Percentiles rank a stretch among this genome's conserved stretches.
These are phyloP conservation scores for Phenacoccus solenopsis DNA, from an alignment of 1,140 invertebrate species.

Conservation along the genomic window DNA sequence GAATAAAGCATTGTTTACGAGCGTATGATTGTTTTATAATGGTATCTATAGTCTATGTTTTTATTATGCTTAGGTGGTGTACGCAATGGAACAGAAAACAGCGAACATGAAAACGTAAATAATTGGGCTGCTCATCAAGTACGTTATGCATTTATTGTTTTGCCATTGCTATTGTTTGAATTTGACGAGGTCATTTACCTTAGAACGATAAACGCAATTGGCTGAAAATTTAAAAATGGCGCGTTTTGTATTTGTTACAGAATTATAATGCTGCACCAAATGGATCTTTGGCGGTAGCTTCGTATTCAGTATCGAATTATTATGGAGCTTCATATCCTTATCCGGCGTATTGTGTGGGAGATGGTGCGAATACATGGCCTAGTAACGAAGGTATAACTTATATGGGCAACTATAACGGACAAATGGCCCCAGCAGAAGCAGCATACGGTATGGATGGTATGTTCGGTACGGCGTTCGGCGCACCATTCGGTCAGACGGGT, in stretches of 20 bases:
- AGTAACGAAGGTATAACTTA: neutral
- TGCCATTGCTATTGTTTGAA: neutral
- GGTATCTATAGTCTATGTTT: too few relatives aligned
- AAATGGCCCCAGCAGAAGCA: neutral
- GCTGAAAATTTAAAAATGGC: neutral
- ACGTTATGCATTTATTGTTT: neutral
- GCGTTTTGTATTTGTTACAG: neutral
- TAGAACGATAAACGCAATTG: neutral
- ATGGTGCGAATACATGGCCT: neutral
- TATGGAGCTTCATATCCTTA: conserved; percentile 51
- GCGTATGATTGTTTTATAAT: too few relatives aligned
- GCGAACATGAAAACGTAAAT: conserved; percentile 13
- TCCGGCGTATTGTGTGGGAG: conserved; percentile 42
- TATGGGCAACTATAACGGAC: neutral
- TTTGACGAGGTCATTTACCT: neutral
- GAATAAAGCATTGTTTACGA: too few relatives aligned
- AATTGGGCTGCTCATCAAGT: conserved; percentile 9
- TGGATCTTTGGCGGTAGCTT: neutral
- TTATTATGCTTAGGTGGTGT: conserved; percentile 28
- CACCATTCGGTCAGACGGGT: neutral
- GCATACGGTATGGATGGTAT: conserved; percentile 24
- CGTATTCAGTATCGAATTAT: neutral
- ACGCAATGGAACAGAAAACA: conserved; percentile 23
- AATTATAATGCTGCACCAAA: neutral
- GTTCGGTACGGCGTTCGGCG: conserved; percentile 23